These are phyloP conservation scores for Pipistrellus nathusii DNA, from an alignment of 2,797 vertebrate species.

Conservation along the genomic window DNA sequence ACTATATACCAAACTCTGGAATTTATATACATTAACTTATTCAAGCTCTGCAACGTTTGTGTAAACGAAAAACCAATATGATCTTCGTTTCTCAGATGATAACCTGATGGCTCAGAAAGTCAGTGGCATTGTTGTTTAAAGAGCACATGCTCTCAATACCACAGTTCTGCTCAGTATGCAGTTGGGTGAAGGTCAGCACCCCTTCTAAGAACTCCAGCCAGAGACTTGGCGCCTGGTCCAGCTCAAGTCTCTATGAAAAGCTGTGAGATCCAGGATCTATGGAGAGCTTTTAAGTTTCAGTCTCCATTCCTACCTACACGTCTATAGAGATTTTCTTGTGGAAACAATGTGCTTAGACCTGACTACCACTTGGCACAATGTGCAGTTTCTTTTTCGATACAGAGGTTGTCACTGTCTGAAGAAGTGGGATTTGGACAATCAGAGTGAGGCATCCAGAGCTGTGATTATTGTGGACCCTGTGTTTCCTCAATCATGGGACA, in stretches of 20 bases:
- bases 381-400: neutral
- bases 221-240: neutral
- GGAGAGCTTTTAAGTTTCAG: neutral
- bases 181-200: neutral
- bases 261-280: fast-evolving
- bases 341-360: neutral
- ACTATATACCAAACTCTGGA: neutral
- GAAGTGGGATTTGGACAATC: neutral
- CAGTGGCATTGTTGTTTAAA: neutral
- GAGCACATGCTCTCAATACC: neutral
- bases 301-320: neutral
- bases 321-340: neutral
- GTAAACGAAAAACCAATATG: neutral
- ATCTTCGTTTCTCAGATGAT: neutral
- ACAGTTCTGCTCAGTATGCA: neutral
- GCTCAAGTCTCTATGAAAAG: neutral
- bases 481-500: neutral
- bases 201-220: neutral
- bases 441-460: neutral
- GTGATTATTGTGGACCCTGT: neutral
- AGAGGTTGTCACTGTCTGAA: neutral
- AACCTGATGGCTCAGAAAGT: neutral
- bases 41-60: neutral
- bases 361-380: neutral
- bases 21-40: neutral